Evolutionary conservation across 2,888 invertebrate species (phyloP), one percentile per base, ranked within the genome.

Genomic region (Tolmerus cingulatus): DNA sequence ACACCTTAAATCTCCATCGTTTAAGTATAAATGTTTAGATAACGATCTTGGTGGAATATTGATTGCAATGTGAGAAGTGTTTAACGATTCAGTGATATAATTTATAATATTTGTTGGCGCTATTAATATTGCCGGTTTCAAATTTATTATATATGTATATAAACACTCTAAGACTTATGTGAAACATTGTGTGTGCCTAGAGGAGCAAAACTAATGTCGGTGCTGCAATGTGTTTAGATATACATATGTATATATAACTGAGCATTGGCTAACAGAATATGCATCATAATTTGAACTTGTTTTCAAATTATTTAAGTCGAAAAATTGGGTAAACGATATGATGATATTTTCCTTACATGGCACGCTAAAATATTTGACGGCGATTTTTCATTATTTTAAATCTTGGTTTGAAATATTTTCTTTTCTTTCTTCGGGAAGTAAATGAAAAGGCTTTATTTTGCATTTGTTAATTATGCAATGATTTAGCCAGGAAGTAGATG

Each of bases 241-340:
- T n/a, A n/a, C n/a, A n/a, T n/a, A n/a, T n/a, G n/a, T n/a, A n/a
- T 51, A 51, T 51, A 51, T 51, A 66, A 66, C n/a, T 66, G 19
- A 79, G 43, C 19, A 46, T 79, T 79, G 23, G 14, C n/a, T 34
- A n/a, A 43, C 8, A 66, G 30, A 81, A 79, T 46, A 88, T 88
- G 88, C 86, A 86, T 46, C 87, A 86, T 88, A 89, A 84, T 74
- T 87, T 88, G 74, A 88, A 89, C 79, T 88, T 88, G 40, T 88
- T 90, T 89, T 89, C 90, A 87, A 89, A 90, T 78, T 90, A 88
- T 87, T 89, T 90, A 87, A 89, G 89, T 87, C 89, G 89, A 82
- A 90, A 90, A 87, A 89, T 90, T 88, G 89, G 90, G 90, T 90
- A 90, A 90, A 78, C 88, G 46, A 19, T 51, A 51, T 51, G n/a